Base-by-base conservation (phyloP, 1,140 invertebrate species). In the Micrasema minimum region DNA sequence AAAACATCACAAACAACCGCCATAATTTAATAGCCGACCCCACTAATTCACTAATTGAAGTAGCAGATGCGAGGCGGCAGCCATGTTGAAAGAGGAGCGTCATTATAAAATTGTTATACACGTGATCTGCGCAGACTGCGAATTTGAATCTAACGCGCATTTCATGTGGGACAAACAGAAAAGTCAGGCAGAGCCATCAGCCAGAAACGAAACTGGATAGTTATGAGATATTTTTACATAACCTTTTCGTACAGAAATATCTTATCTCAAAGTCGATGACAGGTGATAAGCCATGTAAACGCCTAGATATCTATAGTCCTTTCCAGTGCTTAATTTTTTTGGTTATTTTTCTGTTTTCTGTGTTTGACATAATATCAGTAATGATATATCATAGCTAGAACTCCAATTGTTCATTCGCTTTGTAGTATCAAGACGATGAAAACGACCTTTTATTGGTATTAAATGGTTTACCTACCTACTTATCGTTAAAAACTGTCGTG, bases 71-170 rank as follows among this genome's bases (percentile, higher is more conserved):
- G 9, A 31, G 9, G 31, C 53, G 53, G 53, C 53, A n/a, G 53
- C 53, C 53, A 57, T 57, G n/a, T 57, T 57, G 12, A 11, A 57
- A 57, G 31, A 57, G 53, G 53, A 10, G 31, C n/a, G 53, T 37
- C 53, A 18, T 57, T 57, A 38, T 57, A 26, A 53, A 57, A 55
- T 55, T 55, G 23, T 14, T 7, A 26, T 16, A 57, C 53, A 37
- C 31, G 26, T 10, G 48, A 23, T 51, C 48, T 31, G 53, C 53
- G 53, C 53, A 57, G 53, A 57, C 53, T 57, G 53, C 53, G 7
- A 18, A 53, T 57, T 14, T 38, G 37, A 18, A 31, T 35, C 14
- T 12, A 4, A 23, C 5, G 53, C 53, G 53, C 53, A 57, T 57
- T 16, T 35, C n/a, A 37, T 51, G 20, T 18, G 20, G 16, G 48